These are phyloP conservation scores for Drosophila stalkeri DNA, from an alignment of 2,888 invertebrate genomes.

Conservation along the genomic window DNA sequence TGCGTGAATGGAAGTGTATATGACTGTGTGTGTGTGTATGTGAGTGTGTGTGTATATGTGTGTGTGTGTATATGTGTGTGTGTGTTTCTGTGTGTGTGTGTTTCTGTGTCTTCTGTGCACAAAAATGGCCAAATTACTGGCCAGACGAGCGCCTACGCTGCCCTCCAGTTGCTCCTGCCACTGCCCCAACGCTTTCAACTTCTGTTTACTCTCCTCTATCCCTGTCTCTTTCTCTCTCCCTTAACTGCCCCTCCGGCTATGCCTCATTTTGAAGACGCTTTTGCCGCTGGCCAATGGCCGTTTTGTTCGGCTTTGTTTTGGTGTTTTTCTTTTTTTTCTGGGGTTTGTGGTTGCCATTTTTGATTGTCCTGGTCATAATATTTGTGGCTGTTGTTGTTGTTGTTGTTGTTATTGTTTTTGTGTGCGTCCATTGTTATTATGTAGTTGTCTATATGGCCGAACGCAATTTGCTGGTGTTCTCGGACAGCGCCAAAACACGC, in stretches of 20 bases:
- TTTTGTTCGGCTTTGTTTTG: conserved; percentile 47
- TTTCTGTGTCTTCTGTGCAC: no score
- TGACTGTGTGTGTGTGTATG: conserved; percentile 20
- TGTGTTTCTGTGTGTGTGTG: conserved; percentile 16
- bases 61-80: conserved; percentile 5
- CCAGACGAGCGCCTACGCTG: conserved; percentile 33
- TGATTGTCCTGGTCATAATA: conserved; percentile 75
- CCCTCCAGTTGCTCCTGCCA: neutral
- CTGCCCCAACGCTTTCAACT: neutral
- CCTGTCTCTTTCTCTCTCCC: no score
- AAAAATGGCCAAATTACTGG: conserved; percentile 72
- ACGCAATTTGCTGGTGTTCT: conserved; percentile 53
- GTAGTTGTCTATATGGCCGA: conserved; percentile 49
- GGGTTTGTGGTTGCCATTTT: conserved; percentile 74
- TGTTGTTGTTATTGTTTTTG: conserved; percentile 14
- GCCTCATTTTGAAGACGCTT: conserved; percentile 51
- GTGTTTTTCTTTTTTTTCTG: conserved; percentile 51
- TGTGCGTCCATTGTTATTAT: conserved; percentile 60
- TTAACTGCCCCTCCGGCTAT: neutral
- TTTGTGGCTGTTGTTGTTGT: conserved; percentile 42
- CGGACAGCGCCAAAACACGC: neutral
- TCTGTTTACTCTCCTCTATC: neutral
- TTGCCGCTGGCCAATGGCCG: conserved; percentile 63
- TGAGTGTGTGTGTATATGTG: no score
- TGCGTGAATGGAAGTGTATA: conserved; percentile 6